Base-by-base conservation (phyloP, 2,888 invertebrate genomes). In the Andrena flavipes region DNA sequence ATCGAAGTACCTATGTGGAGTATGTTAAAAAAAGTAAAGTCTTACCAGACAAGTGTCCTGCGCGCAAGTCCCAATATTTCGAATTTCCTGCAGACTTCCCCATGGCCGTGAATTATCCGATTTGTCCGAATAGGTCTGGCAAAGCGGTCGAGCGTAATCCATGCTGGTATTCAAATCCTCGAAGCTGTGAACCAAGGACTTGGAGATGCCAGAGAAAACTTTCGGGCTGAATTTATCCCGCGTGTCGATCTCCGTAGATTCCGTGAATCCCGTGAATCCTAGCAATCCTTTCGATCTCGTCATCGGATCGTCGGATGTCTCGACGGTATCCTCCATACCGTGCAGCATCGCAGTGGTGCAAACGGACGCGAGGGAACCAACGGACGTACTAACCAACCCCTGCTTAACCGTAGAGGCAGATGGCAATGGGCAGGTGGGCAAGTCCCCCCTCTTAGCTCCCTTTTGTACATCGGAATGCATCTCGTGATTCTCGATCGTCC, bases 11-110 rank as follows among this genome's bases (percentile, higher is more conserved):
- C 42, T 42, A 42, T 1, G 4, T 35, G 4, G 42, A 42, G 13
- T 42, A 16, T 42, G 3, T 13, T 13, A 10, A 5, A 30, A 64
- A n/a, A 54, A 23, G 29, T 65, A 74, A 56, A 67, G 5, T n/a
- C 92, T 92, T 73, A 93, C 93, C 90, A 92, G 81, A 79, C 90
- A 91, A 72, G 89, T 89, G 68, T 91, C 91, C 29, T 91, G 88
- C 4, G 70, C 81, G 59, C 89, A 90, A 29, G 84, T 88, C 16
- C 91, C 92, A 48, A 93, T 89, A 77, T 94, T 94, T 84, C 95
- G 94, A 91, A 96, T 95, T 87, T 96, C 96, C 89, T 96, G 96
- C 64, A 97, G 93, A 91, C 96, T 96, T 30, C 96, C 96, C 95
- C 96, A 96, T 0, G 92, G 92, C 20, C 94, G 92, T 4, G 92